Evolutionary conservation across 64 coral and sea anemone species (phyloP).

Genomic region (Pachyseris speciosa): DNA sequence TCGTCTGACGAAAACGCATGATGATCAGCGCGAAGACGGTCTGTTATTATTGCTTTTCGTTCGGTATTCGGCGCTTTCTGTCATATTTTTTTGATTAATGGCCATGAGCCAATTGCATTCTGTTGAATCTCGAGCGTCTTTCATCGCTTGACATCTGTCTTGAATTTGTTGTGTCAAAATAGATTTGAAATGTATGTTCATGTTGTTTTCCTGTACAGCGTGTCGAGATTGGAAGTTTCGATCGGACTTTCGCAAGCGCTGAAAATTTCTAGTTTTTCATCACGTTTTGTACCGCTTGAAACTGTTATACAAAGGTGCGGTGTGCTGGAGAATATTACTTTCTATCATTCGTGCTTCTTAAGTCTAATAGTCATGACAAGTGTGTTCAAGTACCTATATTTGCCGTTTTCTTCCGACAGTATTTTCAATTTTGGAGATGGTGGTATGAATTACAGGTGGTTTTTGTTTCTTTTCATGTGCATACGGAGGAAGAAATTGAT

Average conservation of each 20-base stretch:
- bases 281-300: neutral
- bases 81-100: constrained; percentile 53
- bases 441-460: constrained; percentile 6
- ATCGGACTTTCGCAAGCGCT: neutral
- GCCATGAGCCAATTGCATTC: constrained; percentile 31
- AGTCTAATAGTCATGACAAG: constrained; percentile 12
- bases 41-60: constrained; percentile 26
- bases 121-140: constrained; percentile 31
- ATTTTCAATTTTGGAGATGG: neutral
- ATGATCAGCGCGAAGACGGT: neutral
- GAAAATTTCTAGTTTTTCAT: neutral
- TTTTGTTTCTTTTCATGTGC: constrained; percentile 5
- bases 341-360: neutral
- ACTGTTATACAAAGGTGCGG: neutral
- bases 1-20: neutral
- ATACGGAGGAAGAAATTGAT: neutral
- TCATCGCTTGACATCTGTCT: constrained; percentile 3
- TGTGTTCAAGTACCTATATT: constrained; percentile 10
- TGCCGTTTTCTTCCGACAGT: neutral
- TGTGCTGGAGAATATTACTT: neutral
- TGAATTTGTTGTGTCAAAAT: neutral
- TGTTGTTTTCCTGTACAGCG: neutral
- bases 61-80: constrained; percentile 21
- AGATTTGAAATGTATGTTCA: constrained; percentile 35
- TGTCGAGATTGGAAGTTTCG: neutral